Conservation (phyloP, 1,140 invertebrate species). For the Aphaenogaster floridana region DNA sequence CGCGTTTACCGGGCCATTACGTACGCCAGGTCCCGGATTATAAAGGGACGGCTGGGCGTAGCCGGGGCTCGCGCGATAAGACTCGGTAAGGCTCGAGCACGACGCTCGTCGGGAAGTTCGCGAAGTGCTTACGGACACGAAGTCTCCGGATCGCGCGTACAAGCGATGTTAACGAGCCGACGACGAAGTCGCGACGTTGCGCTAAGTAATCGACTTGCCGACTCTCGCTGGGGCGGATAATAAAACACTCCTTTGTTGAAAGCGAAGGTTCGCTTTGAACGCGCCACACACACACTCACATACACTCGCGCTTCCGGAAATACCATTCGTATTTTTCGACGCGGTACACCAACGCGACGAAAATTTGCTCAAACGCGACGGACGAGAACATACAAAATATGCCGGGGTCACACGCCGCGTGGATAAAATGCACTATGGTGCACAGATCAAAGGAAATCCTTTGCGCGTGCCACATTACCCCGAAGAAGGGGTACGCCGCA, state of each 20-base stretch:
- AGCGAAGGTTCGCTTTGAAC: not conserved
- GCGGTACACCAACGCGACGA: not conserved
- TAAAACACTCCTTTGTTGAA: not conserved
- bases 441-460: slow-evolving; percentile 43
- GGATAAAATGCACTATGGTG: not conserved
- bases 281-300: too few relatives aligned
- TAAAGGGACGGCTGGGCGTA: slow-evolving; percentile 43
- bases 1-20: slow-evolving; percentile 48
- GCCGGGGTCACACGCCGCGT: not conserved
- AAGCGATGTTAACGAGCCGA: slow-evolving; percentile 40
- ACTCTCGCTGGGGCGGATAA: not conserved
- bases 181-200: slow-evolving; percentile 24
- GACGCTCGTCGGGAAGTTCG: slow-evolving; percentile 49
- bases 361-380: slow-evolving; percentile 18
- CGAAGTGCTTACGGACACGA: slow-evolving; percentile 50
- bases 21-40: slow-evolving; percentile 46
- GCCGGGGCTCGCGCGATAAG: slow-evolving; percentile 44
- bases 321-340: slow-evolving; percentile 3
- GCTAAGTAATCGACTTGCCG: slow-evolving; percentile 15
- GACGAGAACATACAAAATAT: not conserved
- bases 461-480: not conserved
- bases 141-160: slow-evolving; percentile 8
- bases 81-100: slow-evolving; percentile 3
- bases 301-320: not conserved
- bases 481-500: slow-evolving; percentile 1